A percentile compares a stretch with the other conserved stretches of the same genome.
These are phyloP conservation scores for Margaritifera margaritifera DNA, from an alignment of 2,888 invertebrate genomes.

Conservation along the genomic window DNA sequence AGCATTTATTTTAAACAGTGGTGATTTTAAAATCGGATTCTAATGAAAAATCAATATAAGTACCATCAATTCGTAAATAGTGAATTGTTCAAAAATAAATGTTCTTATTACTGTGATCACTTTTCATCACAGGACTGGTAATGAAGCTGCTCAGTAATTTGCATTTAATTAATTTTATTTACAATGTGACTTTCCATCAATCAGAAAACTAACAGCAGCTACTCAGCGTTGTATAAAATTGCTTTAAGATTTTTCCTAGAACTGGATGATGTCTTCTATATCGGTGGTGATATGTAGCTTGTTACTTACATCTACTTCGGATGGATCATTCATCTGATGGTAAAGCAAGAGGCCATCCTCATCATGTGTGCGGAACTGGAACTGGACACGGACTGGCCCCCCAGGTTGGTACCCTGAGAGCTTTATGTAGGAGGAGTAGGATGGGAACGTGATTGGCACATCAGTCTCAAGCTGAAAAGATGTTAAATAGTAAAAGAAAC, in stretches of 20 bases:
- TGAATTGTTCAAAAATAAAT: too few species aligned
- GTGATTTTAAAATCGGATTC: too few species aligned
- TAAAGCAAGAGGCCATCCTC: constrained; percentile 66
- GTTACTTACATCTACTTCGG: constrained; percentile 41
- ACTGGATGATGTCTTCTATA: too few species aligned
- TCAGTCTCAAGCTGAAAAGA: constrained; percentile 47
- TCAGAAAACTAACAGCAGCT: not conserved
- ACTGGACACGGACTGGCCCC: constrained; percentile 52
- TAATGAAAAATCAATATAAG: too few species aligned
- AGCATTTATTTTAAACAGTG: too few species aligned
- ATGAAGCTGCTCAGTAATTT: too few species aligned
- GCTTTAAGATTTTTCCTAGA: not conserved
- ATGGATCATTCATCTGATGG: constrained; percentile 48
- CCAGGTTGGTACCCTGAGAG: constrained; percentile 38
- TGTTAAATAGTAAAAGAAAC: too few species aligned
- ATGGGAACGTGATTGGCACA: constrained; percentile 64
- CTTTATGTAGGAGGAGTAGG: constrained; percentile 59
- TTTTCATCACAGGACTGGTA: too few species aligned
- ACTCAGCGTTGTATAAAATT: not conserved
- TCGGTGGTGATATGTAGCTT: not conserved
- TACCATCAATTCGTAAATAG: too few species aligned
- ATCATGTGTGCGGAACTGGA: constrained; percentile 71
- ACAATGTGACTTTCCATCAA: not conserved
- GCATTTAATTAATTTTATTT: too few species aligned
- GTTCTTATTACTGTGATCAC: too few species aligned